A percentile compares a stretch with the other conserved stretches of the same genome.
Conservation (phyloP, 2,888 invertebrate species). For the Brenthis ino region DNA sequence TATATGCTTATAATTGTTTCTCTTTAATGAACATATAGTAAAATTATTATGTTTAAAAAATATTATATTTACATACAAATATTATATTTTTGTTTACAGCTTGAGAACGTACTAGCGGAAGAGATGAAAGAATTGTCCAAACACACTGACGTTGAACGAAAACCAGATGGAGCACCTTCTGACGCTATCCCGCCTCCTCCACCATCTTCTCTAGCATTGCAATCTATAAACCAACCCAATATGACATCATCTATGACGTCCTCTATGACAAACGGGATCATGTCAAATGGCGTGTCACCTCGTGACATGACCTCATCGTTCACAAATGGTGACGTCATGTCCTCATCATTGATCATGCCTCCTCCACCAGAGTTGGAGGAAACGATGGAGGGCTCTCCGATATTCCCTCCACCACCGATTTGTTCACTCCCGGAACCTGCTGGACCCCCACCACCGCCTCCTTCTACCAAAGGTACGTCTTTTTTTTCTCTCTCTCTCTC, state of each 20-base stretch:
- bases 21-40: not conserved
- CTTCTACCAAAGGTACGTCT: slow-evolving; percentile 59
- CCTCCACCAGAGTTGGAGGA: slow-evolving; percentile 57
- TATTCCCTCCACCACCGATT: slow-evolving; percentile 74
- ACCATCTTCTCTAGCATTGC: slow-evolving; percentile 58
- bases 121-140: slow-evolving; percentile 73
- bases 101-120: slow-evolving; percentile 73
- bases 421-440: slow-evolving; percentile 88
- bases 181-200: slow-evolving; percentile 70
- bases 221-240: slow-evolving; percentile 55
- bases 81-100: slow-evolving; percentile 48
- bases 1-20: too few species aligned
- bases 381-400: slow-evolving; percentile 54
- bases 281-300: slow-evolving; percentile 46
- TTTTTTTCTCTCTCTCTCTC: too few species aligned
- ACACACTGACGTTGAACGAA: slow-evolving; percentile 67
- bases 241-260: slow-evolving; percentile 51
- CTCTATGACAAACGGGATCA: slow-evolving; percentile 27
- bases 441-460: slow-evolving; percentile 87
- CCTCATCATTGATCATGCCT: slow-evolving; percentile 57
- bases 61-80: not conserved
- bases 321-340: slow-evolving; percentile 47
- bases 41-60: not conserved
- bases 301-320: slow-evolving; percentile 39
- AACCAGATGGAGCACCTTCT: slow-evolving; percentile 75